Evolutionary conservation across 30 jellyfish, hydroid and myxozoan species (phyloP).

Genomic region (Sanderia malayensis): DNA sequence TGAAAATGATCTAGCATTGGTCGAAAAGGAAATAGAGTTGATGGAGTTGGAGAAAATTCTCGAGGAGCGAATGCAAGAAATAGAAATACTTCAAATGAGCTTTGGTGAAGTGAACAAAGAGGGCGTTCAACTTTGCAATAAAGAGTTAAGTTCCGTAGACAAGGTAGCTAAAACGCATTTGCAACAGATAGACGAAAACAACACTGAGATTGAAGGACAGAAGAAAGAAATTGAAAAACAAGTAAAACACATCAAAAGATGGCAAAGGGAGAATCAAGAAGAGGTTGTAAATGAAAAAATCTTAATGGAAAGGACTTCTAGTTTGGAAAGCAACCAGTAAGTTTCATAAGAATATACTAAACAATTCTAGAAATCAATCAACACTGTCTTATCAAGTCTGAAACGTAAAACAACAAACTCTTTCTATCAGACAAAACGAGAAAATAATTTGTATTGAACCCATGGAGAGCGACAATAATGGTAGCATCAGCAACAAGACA

Average conservation of each 20-base stretch:
- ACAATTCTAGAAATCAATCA: no score
- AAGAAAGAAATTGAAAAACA: slow-evolving; percentile 2
- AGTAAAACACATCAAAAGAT: not conserved
- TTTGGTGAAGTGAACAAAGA: not conserved
- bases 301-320: no score
- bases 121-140: not conserved
- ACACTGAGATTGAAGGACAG: not conserved
- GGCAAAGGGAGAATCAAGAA: slow-evolving; percentile 3
- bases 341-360: no score
- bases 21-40: not conserved
- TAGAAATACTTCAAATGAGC: not conserved
- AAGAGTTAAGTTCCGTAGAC: not conserved
- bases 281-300: not conserved
- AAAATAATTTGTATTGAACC: no score
- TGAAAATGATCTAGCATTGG: not conserved
- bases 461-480: no score
- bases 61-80: not conserved
- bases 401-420: no score
- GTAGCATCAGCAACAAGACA: no score
- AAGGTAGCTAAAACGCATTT: not conserved
- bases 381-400: no score
- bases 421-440: no score
- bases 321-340: no score
- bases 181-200: not conserved
- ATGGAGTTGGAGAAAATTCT: not conserved